These are phyloP conservation scores for Chrysoperla carnea DNA, from an alignment of 1,140 invertebrate genomes.

Conservation along the genomic window DNA sequence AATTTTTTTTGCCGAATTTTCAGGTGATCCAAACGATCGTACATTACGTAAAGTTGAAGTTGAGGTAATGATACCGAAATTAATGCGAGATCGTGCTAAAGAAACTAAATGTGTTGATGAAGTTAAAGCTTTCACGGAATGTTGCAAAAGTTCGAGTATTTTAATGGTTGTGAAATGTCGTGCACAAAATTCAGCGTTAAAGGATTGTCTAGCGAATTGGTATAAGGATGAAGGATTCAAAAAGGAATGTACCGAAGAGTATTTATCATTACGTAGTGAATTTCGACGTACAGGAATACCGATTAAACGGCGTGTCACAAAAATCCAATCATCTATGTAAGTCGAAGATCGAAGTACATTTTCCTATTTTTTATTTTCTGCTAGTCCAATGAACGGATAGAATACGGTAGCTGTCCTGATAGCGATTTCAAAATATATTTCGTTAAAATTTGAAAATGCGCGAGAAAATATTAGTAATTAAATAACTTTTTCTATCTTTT, in stretches of 20 bases:
- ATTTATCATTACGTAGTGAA: constrained; percentile 62
- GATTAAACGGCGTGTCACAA: no score
- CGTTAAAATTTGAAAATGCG: no score
- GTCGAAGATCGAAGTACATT: no score
- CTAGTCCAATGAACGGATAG: no score
- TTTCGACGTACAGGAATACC: constrained; percentile 59
- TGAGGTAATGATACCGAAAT: constrained; percentile 70
- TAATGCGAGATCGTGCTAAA: constrained; percentile 62
- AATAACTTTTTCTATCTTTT: no score
- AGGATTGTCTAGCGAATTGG: constrained; percentile 54
- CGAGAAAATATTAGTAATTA: no score
- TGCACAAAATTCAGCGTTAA: constrained; percentile 44
- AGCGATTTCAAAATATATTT: no score
- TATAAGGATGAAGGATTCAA: constrained; percentile 58
- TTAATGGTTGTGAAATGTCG: constrained; percentile 56
- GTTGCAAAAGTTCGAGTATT: constrained; percentile 49
- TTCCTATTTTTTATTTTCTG: no score
- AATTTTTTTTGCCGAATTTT: neutral
- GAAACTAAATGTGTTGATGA: constrained; percentile 53
- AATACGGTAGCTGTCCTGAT: no score
- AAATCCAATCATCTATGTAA: no score
- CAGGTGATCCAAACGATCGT: constrained; percentile 72
- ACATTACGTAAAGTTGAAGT: constrained; percentile 65
- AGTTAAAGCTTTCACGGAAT: constrained; percentile 55
- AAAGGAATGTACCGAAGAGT: constrained; percentile 54